Percentiles rank a stretch among this genome's conserved stretches.
These are phyloP conservation scores for Scomber scombrus DNA, from an alignment of 2,113 vertebrate genomes.

Conservation along the genomic window DNA sequence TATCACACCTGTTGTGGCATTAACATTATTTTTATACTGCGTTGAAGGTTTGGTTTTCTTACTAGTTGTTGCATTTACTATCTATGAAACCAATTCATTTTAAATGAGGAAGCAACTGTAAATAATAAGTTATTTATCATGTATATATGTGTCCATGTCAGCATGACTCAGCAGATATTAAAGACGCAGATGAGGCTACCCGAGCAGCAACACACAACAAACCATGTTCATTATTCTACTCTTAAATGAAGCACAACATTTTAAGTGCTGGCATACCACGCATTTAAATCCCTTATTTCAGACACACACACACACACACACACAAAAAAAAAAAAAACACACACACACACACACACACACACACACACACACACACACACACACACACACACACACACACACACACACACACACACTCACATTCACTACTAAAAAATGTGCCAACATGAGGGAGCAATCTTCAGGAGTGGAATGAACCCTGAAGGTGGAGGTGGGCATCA, in stretches of 20 bases:
- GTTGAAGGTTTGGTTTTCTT: too few species aligned
- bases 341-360: too few species aligned
- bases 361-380: too few species aligned
- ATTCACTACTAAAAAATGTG: background rate
- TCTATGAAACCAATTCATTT: background rate
- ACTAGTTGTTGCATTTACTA: background rate
- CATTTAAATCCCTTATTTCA: too few species aligned
- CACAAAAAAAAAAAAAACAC: too few species aligned
- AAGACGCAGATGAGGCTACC: background rate
- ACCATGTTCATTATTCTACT: background rate
- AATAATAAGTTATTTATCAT: background rate
- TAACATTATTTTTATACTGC: background rate
- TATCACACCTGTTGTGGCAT: background rate
- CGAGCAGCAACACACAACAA: conserved; percentile 11
- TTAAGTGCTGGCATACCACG: background rate
- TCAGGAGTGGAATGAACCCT: background rate
- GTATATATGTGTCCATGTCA: background rate
- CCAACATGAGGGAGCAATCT: background rate
- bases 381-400: background rate
- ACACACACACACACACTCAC: background rate
- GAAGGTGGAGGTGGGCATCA: background rate
- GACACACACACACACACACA: too few species aligned
- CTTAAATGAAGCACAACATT: background rate
- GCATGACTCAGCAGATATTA: conserved; percentile 29
- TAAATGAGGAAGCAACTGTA: background rate